phyloP scores from a whole-genome alignment of 2,113 vertebrate species.

The Microtus oregoni region DNA sequence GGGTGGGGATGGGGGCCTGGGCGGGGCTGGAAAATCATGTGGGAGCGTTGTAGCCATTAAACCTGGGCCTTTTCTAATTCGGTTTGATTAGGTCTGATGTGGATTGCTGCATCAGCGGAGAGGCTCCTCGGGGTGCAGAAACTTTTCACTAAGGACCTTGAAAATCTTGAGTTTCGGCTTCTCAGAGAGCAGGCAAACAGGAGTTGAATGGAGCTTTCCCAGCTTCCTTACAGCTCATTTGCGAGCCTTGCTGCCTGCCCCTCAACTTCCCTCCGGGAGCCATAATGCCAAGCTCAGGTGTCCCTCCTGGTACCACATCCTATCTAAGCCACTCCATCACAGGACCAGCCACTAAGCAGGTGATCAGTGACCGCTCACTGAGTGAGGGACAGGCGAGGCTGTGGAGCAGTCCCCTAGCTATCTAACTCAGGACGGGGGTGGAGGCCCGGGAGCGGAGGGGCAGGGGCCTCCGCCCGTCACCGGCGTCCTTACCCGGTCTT shows the following conservation, averaged over 20 bases:
- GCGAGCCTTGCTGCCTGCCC: neutral
- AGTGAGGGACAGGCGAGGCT: neutral
- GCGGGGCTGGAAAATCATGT: too few species aligned
- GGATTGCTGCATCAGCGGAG: too few species aligned
- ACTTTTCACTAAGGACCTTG: too few species aligned
- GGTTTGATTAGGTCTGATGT: too few species aligned
- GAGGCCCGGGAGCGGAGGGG: too few species aligned
- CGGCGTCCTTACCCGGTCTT: constrained; percentile 80
- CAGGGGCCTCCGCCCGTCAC: neutral
- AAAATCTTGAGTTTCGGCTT: neutral
- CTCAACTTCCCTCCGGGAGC: neutral
- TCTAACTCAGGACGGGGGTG: neutral
- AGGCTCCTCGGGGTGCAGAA: too few species aligned
- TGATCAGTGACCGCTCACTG: neutral
- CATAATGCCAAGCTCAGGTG: accelerated
- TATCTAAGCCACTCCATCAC: neutral
- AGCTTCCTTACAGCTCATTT: too few species aligned
- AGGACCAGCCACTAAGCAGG: accelerated
- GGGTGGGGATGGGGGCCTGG: too few species aligned
- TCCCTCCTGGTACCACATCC: too few species aligned
- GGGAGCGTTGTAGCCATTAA: too few species aligned
- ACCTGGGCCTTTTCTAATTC: too few species aligned
- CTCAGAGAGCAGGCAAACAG: neutral
- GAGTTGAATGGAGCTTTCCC: neutral
- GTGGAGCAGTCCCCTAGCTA: accelerated